Evolutionary conservation across 1,140 invertebrate species (phyloP), one percentile per base, ranked within the genome.

Genomic region (Periplaneta americana): DNA sequence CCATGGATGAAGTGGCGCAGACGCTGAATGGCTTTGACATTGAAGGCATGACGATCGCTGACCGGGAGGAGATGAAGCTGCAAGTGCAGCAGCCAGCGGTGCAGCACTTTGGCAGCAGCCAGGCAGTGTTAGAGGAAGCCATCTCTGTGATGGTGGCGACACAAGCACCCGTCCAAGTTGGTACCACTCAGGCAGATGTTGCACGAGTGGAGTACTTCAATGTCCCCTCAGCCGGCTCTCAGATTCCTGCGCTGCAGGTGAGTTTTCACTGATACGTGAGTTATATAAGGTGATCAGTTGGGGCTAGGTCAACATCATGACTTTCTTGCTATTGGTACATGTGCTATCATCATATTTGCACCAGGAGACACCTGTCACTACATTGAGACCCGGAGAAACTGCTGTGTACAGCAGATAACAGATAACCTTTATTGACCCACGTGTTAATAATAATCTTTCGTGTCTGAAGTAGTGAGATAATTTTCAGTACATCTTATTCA

Each of bases 1-100:
- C 88, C 76, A 87, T 90, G 32, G 91, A 91, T 78, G 90, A 91
- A 82, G 89, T 90, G 75, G 90, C 90, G 74, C 90, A 82, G 34
- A 79, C 75, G 15, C 28, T 78, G 3, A 36, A 34, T 34, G 76
- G 76, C 15, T 36, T 78, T 36, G 36, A 34, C 9, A 31, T 78
- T 5, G 76, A 78, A n/a, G 76, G 28, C 6, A 36, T 78, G 34
- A 36, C 35, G 6, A 15, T 78, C 22, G 76, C 78, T 1, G 78
- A 34, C 10, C 48, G 75, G 34, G 82, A 82, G 31, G 74, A 80
- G 57, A 32, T 36, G 11, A 36, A 75, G 35, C 77, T 79, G 57
- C 77, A 33, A 80, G 48, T 33, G 34, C 77, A 78, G 34, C 77
- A 78, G 77, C 35, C 35, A 17, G 32, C 77, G 32, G 33, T 36